Conservation (phyloP, 2,113 vertebrate genomes). For the Cettia cetti region DNA sequence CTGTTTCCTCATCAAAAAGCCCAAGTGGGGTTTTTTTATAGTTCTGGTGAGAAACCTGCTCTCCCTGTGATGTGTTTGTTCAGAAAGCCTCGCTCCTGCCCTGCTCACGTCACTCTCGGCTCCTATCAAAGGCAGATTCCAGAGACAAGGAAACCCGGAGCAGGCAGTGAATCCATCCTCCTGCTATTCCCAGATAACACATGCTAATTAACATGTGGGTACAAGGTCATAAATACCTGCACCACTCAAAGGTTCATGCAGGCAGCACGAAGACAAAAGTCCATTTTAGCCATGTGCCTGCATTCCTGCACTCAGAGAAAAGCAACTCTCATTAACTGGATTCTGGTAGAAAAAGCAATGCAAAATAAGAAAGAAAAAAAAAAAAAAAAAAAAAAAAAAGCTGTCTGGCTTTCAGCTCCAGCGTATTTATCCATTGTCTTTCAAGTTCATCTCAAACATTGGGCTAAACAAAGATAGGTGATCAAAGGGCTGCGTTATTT, state of each 20-base stretch:
- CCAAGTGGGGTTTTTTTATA: not conserved
- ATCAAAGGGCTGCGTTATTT: constrained; percentile 12
- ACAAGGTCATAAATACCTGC: not conserved
- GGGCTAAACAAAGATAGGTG: constrained; percentile 32
- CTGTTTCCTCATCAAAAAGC: not conserved
- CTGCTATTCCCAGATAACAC: not conserved
- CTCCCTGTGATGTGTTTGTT: not conserved
- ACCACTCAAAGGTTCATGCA: not conserved
- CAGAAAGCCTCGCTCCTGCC: not conserved
- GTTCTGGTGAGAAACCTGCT: not conserved
- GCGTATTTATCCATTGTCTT: constrained; percentile 16
- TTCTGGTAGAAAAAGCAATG: not conserved
- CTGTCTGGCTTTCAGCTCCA: not conserved
- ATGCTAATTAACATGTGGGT: not conserved
- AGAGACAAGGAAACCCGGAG: not conserved
- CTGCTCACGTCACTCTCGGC: accelerated
- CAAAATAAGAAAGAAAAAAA: not conserved
- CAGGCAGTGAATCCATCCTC: not conserved
- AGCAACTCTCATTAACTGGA: not conserved
- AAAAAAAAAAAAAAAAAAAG: not conserved
- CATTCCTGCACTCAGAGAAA: not conserved
- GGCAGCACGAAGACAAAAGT: not conserved
- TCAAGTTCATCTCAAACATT: constrained; percentile 44
- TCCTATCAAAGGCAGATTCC: not conserved
- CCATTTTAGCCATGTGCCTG: not conserved